Percentiles rank a stretch among this genome's conserved stretches.
phyloP scores from a whole-genome alignment of 2,888 invertebrate species.

The Eupithecia vulgata region DNA sequence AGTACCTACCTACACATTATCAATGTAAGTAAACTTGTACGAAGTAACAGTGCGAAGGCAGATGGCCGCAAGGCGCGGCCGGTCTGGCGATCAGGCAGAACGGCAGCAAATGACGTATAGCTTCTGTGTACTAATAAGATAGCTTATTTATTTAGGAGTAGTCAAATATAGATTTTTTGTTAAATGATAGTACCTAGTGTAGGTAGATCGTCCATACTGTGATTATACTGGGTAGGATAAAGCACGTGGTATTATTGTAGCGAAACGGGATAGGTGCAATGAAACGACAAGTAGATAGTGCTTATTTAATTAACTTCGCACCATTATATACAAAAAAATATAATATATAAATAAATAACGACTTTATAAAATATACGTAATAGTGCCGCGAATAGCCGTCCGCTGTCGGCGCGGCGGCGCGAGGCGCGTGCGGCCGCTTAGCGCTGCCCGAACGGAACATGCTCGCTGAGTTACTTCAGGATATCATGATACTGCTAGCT shows the following conservation, averaged over 20 bases:
- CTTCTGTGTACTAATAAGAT: not conserved
- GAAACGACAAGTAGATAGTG: slow-evolving; percentile 65
- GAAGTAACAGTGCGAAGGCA: too few relatives aligned
- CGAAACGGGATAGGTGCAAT: slow-evolving; percentile 45
- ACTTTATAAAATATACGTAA: slow-evolving; percentile 80
- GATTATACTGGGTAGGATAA: not conserved
- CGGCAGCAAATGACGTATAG: too few relatives aligned
- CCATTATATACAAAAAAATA: slow-evolving; percentile 83
- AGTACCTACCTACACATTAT: too few relatives aligned
- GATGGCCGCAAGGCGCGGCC: too few relatives aligned
- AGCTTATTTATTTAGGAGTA: slow-evolving; percentile 1
- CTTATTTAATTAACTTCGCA: slow-evolving; percentile 80
- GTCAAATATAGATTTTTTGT: not conserved
- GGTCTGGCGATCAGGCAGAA: too few relatives aligned
- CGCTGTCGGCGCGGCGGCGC: not conserved
- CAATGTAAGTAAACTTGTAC: too few relatives aligned
- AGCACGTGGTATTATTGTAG: not conserved
- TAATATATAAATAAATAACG: slow-evolving; percentile 83
- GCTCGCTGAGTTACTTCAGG: not conserved
- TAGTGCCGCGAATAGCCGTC: slow-evolving; percentile 41
- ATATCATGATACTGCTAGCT: not conserved
- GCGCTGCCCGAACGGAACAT: not conserved
- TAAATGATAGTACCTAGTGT: not conserved
- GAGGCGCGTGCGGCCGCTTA: not conserved
- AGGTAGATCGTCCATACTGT: not conserved